phyloP scores from a whole-genome alignment of 2,888 invertebrate genomes.

The Stegophylla sp. region DNA sequence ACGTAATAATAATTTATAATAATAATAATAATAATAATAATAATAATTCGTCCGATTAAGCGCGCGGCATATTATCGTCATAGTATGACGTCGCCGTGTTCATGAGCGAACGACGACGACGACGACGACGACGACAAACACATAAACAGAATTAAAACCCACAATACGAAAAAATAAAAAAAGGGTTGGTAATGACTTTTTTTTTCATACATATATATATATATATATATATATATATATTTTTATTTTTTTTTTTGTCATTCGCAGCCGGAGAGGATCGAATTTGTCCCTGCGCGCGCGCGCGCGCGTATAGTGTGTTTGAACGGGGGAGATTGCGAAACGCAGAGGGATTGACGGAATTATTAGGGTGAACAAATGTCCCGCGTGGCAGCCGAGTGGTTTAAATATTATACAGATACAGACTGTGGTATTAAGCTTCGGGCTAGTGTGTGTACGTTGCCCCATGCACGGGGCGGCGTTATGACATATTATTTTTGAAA shows the following conservation, averaged over 20 bases:
- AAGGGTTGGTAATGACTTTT: constrained; percentile 3
- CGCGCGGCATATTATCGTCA: background rate
- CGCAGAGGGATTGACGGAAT: background rate
- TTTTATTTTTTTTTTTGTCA: no score
- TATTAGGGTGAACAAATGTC: background rate
- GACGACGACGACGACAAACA: background rate
- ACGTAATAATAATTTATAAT: background rate
- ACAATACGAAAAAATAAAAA: background rate
- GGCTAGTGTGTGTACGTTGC: no score
- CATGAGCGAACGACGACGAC: no score
- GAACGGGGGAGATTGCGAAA: background rate
- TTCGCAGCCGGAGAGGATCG: no score
- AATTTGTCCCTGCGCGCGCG: no score
- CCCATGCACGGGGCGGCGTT: no score
- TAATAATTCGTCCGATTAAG: no score
- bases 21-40: no score
- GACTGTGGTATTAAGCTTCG: background rate
- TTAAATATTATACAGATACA: no score
- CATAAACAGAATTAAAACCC: background rate
- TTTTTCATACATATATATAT: background rate
- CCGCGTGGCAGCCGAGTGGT: background rate
- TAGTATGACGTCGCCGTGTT: background rate
- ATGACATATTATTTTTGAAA: no score
- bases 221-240: no score
- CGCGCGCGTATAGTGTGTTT: background rate